phyloP scores from a whole-genome alignment of 2,113 vertebrate species.

The Oncorhynchus kisutch region DNA sequence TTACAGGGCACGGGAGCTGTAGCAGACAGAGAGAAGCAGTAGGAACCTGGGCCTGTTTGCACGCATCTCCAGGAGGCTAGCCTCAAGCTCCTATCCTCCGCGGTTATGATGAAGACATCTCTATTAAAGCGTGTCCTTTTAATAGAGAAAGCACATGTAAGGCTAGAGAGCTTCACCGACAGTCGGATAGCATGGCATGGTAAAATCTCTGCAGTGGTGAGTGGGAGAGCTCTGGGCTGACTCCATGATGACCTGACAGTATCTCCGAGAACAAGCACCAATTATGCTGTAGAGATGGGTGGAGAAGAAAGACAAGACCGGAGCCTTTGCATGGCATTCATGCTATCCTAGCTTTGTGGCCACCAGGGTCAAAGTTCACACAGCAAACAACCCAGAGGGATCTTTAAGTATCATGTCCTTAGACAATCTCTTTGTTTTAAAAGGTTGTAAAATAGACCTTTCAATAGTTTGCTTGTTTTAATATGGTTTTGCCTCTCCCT shows the following conservation, averaged over 20 bases:
- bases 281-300: slow-evolving; percentile 55
- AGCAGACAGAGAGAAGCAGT: slow-evolving; percentile 8
- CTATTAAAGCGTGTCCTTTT: slow-evolving; percentile 53
- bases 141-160: slow-evolving; percentile 38
- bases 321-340: slow-evolving; percentile 24
- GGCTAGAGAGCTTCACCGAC: slow-evolving; percentile 41
- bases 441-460: slow-evolving; percentile 10
- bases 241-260: slow-evolving; percentile 12
- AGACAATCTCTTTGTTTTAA: slow-evolving; percentile 53
- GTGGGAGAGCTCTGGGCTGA: slow-evolving; percentile 46
- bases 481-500: background rate
- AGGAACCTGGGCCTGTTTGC: slow-evolving; percentile 22
- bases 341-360: slow-evolving; percentile 40
- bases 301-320: slow-evolving; percentile 12
- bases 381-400: slow-evolving; percentile 25
- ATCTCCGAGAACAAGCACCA: slow-evolving; percentile 61
- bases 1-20: background rate
- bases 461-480: slow-evolving; percentile 6
- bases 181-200: slow-evolving; percentile 33
- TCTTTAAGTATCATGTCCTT: slow-evolving; percentile 31
- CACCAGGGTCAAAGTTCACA: slow-evolving; percentile 50
- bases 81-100: slow-evolving; percentile 29
- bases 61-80: slow-evolving; percentile 14
- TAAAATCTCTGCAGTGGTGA: slow-evolving; percentile 57
- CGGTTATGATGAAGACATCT: slow-evolving; percentile 37